Percentiles rank a stretch among this genome's conserved stretches.
These are phyloP conservation scores for Carcinoscorpius rotundicauda DNA, from an alignment of 1,140 invertebrate genomes.

Conservation along the genomic window DNA sequence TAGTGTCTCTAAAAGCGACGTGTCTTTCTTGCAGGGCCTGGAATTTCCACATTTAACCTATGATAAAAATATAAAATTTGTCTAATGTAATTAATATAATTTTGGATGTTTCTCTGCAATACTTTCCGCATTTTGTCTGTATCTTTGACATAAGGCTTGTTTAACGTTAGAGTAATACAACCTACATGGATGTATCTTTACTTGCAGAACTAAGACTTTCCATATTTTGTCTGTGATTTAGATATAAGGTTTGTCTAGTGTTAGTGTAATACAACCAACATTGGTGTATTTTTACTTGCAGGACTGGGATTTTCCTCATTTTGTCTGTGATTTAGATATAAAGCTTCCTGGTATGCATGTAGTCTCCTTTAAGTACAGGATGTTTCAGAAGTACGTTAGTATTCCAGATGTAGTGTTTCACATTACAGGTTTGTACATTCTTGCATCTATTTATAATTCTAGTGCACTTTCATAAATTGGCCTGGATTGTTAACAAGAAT, in stretches of 20 bases:
- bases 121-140: too few species aligned
- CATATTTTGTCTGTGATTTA: too few species aligned
- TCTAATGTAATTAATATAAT: too few species aligned
- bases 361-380: slow-evolving; percentile 33
- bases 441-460: not conserved
- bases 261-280: not conserved
- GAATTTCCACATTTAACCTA: too few species aligned
- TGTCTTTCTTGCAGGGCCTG: too few species aligned
- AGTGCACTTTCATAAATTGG: not conserved
- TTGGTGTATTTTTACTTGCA: slow-evolving; percentile 22
- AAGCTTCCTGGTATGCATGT: slow-evolving; percentile 43
- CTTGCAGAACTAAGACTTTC: slow-evolving; percentile 43
- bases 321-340: slow-evolving; percentile 42
- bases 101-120: too few species aligned
- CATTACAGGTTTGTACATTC: slow-evolving; percentile 32
- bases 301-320: slow-evolving; percentile 49
- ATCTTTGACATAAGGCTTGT: too few species aligned
- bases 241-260: not conserved
- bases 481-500: not conserved
- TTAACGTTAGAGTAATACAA: too few species aligned
- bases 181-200: slow-evolving; percentile 3
- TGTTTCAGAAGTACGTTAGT: slow-evolving; percentile 29
- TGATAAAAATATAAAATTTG: too few species aligned
- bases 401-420: slow-evolving; percentile 29
- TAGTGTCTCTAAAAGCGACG: too few species aligned